Evolutionary conservation across 2,113 vertebrate genomes (phyloP), one percentile per base, ranked within the genome.

Genomic region (Onychostoma macrolepis): DNA sequence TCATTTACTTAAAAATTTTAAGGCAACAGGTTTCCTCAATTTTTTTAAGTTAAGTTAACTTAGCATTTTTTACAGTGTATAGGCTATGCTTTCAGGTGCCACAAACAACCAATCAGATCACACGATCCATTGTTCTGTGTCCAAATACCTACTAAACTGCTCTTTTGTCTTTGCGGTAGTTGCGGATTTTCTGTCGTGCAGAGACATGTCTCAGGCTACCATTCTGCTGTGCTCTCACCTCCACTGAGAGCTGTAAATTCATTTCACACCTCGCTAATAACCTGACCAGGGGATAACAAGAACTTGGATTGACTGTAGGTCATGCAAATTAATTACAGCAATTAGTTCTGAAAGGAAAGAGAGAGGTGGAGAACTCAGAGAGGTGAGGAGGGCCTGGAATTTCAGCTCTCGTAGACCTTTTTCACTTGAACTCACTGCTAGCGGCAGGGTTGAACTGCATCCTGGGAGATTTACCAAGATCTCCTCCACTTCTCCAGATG

Each of bases 181-280:
- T 79, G n/a, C 24, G 41, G 38, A 86, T 80, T 79, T 79, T 74
- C 61, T 86, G 43, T 50, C 83, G 38, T 63, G 36, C 65, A 13
- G 41, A 65, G 30, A 53, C 17, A 86, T 24, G 58, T 67, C 15
- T 82, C 83, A 41, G 72, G 45, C 38, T 87, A 67, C 71, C 28
- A 85, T 75, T 69, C 83, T 88, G 80, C 82, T 90, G 72, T 69
- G 53, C 75, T 84, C 58, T 81, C 80, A 69, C 80, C 87, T 89
- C 89, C 80, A 67, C 88, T 80, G 79, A 92, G 87, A 90, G 89
- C 85, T 61, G 85, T 88, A 91, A 92, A 92, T 90, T 92, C 90
- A 92, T 91, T 92, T 92, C 89, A 90, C 89, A 91, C 89, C 87
- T 89, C 88, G 85, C 89, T 92, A 92, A 91, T 92, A 92, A 89